phyloP scores from a whole-genome alignment of 2,888 invertebrate species.

The Limenitis arthemis region DNA sequence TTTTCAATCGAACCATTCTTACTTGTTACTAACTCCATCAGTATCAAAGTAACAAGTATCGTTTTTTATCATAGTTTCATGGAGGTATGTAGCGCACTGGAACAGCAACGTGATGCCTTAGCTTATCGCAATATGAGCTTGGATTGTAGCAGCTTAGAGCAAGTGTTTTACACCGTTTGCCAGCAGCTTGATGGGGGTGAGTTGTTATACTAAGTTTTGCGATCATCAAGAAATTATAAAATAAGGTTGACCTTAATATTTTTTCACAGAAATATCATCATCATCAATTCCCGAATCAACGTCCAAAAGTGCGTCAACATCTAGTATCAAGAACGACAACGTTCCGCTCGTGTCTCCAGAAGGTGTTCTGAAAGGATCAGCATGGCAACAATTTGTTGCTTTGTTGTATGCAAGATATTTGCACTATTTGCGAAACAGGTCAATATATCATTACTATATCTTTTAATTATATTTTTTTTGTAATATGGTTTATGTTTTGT shows the following conservation, averaged over 20 bases:
- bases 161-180: constrained; percentile 73
- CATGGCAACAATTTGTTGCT: constrained; percentile 47
- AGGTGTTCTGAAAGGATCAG: constrained; percentile 37
- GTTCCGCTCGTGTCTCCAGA: constrained; percentile 35
- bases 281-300: constrained; percentile 32
- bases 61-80: constrained; percentile 45
- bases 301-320: constrained; percentile 44
- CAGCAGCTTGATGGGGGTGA: constrained; percentile 43
- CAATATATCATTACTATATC: not conserved
- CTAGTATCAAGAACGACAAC: constrained; percentile 36
- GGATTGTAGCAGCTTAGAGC: constrained; percentile 76
- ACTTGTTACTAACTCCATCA: constrained; percentile 67
- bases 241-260: no score
- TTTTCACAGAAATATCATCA: constrained; percentile 8
- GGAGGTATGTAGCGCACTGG: constrained; percentile 58
- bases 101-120: constrained; percentile 46
- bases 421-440: constrained; percentile 74
- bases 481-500: not conserved
- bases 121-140: constrained; percentile 64
- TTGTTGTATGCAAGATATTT: constrained; percentile 70
- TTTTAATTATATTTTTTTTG: not conserved
- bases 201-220: not conserved
- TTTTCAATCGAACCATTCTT: constrained; percentile 30
- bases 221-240: no score
- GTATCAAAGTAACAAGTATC: constrained; percentile 40